Percentiles rank a stretch among this genome's conserved stretches.
Evolutionary conservation across 2,113 vertebrate genomes (phyloP).

Genomic region (Herpetotheres cachinnans): DNA sequence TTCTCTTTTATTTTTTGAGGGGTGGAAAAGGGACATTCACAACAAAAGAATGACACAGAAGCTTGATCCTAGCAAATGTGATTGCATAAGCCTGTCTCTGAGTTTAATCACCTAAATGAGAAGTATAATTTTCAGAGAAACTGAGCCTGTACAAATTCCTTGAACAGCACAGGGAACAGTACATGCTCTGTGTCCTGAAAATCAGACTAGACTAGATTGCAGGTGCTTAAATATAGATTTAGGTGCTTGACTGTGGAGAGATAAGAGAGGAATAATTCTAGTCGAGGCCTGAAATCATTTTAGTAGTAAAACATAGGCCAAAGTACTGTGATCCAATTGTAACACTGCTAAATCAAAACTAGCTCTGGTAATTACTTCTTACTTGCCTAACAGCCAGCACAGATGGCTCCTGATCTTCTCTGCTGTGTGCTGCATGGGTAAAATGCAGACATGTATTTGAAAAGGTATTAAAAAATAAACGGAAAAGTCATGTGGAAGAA

Average conservation of each 20-base stretch:
- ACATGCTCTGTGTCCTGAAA: conserved; percentile 9
- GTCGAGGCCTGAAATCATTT: not conserved
- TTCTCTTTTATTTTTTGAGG: not conserved
- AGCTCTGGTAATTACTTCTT: conserved; percentile 3
- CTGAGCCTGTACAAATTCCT: not conserved
- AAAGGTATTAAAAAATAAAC: conserved; percentile 36
- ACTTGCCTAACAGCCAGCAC: not conserved
- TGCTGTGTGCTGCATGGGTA: not conserved
- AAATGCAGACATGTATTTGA: not conserved
- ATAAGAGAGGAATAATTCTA: conserved; percentile 5
- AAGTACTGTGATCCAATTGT: not conserved
- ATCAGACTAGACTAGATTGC: not conserved
- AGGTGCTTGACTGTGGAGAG: not conserved
- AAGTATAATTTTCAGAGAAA: conserved; percentile 15
- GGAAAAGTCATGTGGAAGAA: not conserved
- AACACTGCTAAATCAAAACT: conserved; percentile 14
- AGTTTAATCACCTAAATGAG: not conserved
- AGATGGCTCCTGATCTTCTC: not conserved
- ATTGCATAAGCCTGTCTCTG: not conserved
- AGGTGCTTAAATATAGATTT: conserved; percentile 28
- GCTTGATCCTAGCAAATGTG: not conserved
- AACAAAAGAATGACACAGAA: not conserved
- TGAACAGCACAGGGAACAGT: conserved; percentile 6
- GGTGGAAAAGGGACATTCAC: not conserved
- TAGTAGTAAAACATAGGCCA: not conserved